Evolutionary conservation across 2,113 vertebrate genomes (phyloP).

Genomic region (Macrotus californicus): DNA sequence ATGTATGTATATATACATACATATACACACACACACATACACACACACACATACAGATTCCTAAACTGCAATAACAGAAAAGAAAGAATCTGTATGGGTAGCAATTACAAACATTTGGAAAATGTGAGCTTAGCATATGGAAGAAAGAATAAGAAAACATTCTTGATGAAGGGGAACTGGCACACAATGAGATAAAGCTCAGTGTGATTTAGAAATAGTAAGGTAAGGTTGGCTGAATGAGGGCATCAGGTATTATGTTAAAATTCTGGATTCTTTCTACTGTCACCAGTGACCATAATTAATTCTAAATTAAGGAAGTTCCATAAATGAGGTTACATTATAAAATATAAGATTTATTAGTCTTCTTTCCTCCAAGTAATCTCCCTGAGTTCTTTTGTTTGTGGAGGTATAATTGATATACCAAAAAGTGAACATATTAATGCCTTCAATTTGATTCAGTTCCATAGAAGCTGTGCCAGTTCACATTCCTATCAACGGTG

Average conservation of each 20-base stretch:
- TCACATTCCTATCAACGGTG: neutral
- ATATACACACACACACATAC: too few species aligned
- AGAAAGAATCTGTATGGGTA: neutral
- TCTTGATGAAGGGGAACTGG: neutral
- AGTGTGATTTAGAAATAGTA: too few species aligned
- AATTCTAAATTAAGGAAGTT: neutral
- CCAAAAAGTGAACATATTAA: neutral
- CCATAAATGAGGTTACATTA: neutral
- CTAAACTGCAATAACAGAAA: neutral
- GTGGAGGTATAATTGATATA: neutral
- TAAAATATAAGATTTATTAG: neutral
- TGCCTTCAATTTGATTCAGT: neutral
- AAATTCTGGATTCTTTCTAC: neutral
- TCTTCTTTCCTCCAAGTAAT: neutral
- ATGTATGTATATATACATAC: too few species aligned
- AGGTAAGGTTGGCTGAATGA: neutral
- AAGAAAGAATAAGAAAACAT: neutral
- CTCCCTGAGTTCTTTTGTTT: neutral
- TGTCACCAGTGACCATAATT: neutral
- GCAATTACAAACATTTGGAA: neutral
- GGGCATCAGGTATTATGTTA: neutral
- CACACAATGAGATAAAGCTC: too few species aligned
- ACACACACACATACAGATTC: neutral
- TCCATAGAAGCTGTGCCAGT: neutral
- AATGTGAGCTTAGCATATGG: neutral